Base-by-base conservation (phyloP, 2,113 vertebrate species). In the Tinamus guttatus region DNA sequence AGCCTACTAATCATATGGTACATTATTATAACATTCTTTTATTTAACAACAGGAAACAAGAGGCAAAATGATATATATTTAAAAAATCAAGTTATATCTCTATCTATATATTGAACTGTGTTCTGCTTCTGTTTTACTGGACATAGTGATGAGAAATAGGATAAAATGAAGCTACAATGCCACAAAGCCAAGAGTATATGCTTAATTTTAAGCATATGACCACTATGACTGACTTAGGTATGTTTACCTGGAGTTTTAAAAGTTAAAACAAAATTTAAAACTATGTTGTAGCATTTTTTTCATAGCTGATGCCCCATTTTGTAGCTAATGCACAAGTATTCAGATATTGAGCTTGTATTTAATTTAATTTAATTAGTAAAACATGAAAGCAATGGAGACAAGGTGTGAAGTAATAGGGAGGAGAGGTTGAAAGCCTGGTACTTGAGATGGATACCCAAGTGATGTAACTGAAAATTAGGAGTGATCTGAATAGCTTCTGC, bases 1-100 rank as follows among this genome's bases (percentile, higher is more conserved):
- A 22, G 5, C 49, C 10, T 49, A 78, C 69, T 93, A 92, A 93
- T 92, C 73, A 69, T 68, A 21, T 1, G 7, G 54, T 93, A 81
- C 90, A 86, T 90, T 91, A 87, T 95, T 88, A 83, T 94, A 93
- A 63, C 43, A 28, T 83, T 81, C 22, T n/a, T 90, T 85, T 87
- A 89, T 51, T 60, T 38, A 84, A 75, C 60, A 74, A 54, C 64
- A 81, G 64, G 74, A 45, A 32, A 81, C 28, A 56, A 81, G 68
- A 78, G 13, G 15, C 22, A 81, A 81, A 65, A 40, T 84, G 1
- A 65, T 22, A 40, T 5, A 13, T 69, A 28, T 75, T 91, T 56
- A 64, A 34, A 75, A 5, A 38, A 65, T 47, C 22, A 5, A 7
- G 16, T 13, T 38, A 15, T 34, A 25, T 28, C 34, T 91, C 17